A percentile compares a stretch with the other conserved stretches of the same genome.
phyloP scores from a whole-genome alignment of 2,888 invertebrate genomes.

The Hirtodrosophila histrioides region DNA sequence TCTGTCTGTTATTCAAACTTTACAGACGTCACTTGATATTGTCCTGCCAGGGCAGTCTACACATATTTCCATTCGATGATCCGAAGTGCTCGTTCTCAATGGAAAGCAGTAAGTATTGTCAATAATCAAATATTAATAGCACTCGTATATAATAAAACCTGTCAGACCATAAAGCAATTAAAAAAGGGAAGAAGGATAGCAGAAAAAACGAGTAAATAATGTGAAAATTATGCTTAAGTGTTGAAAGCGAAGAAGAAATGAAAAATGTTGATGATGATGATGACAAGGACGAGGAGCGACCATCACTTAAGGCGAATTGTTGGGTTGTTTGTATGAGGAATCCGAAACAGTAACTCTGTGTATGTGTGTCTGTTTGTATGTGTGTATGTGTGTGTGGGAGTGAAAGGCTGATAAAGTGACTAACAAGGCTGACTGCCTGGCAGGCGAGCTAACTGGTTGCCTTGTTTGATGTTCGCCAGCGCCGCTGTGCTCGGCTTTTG shows the following conservation, averaged over 20 bases:
- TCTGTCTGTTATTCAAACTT: background rate
- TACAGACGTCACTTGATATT: constrained; percentile 93
- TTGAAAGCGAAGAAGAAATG: constrained; percentile 36
- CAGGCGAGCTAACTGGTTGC: constrained; percentile 10
- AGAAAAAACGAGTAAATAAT: constrained; percentile 25
- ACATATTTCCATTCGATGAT: constrained; percentile 98
- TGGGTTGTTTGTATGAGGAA: constrained; percentile 24
- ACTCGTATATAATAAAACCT: constrained; percentile 11
- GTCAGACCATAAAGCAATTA: constrained; percentile 23
- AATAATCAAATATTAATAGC: constrained; percentile 5
- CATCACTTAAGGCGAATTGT: constrained; percentile 58
- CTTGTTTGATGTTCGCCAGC: constrained; percentile 27
- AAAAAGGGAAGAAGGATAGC: constrained; percentile 1
- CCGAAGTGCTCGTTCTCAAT: constrained; percentile 97
- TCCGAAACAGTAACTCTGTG: constrained; percentile 11
- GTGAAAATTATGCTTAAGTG: constrained; percentile 50
- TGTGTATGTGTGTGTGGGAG: constrained; percentile 8
- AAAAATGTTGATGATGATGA: constrained; percentile 32
- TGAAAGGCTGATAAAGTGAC: constrained; percentile 66
- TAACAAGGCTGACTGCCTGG: constrained; percentile 45
- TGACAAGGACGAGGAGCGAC: constrained; percentile 24
- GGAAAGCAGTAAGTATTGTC: constrained; percentile 95
- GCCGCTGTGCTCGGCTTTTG: constrained; percentile 31
- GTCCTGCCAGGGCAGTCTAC: constrained; percentile 96
- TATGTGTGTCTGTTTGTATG: constrained; percentile 27